These are phyloP conservation scores for Sarcophilus harrisii DNA, from an alignment of 2,797 vertebrate genomes.

Conservation along the genomic window DNA sequence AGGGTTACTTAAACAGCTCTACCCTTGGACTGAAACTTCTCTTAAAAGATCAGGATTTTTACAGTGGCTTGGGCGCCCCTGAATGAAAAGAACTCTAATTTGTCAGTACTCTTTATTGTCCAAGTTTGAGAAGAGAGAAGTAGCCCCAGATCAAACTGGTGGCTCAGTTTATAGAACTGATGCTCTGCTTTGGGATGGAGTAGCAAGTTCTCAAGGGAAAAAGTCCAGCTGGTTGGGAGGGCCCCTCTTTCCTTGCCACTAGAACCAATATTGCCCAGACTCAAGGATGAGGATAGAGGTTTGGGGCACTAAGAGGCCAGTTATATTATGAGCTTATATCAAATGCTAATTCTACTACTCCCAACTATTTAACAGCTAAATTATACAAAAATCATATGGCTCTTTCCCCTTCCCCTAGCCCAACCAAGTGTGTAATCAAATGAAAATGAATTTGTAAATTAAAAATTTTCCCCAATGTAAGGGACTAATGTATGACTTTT, in stretches of 20 bases:
- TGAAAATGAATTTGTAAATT: background rate
- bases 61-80: background rate
- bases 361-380: background rate
- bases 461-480: background rate
- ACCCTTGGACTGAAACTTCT: background rate
- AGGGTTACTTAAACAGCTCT: background rate
- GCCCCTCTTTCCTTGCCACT: background rate
- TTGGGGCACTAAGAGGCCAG: background rate
- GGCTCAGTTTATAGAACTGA: background rate
- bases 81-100: background rate
- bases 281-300: background rate
- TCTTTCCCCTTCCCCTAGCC: background rate
- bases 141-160: background rate
- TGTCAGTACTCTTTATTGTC: background rate
- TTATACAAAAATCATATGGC: background rate
- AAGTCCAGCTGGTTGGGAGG: background rate
- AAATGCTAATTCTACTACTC: background rate
- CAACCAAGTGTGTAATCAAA: background rate
- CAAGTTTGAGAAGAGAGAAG: background rate
- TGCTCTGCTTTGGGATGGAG: background rate
- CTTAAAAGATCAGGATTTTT: background rate
- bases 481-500: background rate
- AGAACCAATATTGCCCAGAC: background rate
- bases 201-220: background rate
- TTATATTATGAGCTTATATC: background rate